Conservation (phyloP, 2,113 vertebrate species). For the Eulacestoma nigropectus region DNA sequence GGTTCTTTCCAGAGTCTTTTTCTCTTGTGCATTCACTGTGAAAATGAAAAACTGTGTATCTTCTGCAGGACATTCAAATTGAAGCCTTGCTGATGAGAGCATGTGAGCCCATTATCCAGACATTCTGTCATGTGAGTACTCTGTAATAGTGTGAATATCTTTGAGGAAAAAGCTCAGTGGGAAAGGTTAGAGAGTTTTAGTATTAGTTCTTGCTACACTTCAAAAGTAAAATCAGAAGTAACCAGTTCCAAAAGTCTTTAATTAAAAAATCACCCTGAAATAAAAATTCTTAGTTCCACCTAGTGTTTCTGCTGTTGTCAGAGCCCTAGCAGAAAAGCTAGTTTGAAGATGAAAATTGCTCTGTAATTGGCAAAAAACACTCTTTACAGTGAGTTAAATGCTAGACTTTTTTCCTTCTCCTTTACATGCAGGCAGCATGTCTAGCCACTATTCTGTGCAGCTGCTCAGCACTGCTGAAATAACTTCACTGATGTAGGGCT, state of each 20-base stretch:
- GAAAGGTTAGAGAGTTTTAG: not conserved
- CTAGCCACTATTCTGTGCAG: not conserved
- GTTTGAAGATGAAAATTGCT: not conserved
- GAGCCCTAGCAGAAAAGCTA: not conserved
- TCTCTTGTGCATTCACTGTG: not conserved
- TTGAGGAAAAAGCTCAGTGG: not conserved
- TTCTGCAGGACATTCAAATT: constrained; percentile 91
- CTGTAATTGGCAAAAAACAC: not conserved
- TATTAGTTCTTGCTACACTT: not conserved
- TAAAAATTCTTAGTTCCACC: not conserved
- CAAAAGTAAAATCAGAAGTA: not conserved
- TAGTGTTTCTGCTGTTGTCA: not conserved
- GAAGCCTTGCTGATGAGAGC: constrained; percentile 97
- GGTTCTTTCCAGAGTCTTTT: not conserved
- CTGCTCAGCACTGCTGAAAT: not conserved
- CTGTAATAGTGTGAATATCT: not conserved
- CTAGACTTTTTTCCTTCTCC: not conserved
- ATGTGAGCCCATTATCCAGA: constrained; percentile 91
- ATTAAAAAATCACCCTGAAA: not conserved
- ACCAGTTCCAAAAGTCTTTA: not conserved
- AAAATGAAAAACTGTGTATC: not conserved
- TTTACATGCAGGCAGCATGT: not conserved
- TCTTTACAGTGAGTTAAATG: not conserved
- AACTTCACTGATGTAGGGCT: not conserved
- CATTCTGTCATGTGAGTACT: constrained; percentile 84